phyloP scores from a whole-genome alignment of 2,888 invertebrate species.

The Galeopsomyia nigrocyanea region DNA sequence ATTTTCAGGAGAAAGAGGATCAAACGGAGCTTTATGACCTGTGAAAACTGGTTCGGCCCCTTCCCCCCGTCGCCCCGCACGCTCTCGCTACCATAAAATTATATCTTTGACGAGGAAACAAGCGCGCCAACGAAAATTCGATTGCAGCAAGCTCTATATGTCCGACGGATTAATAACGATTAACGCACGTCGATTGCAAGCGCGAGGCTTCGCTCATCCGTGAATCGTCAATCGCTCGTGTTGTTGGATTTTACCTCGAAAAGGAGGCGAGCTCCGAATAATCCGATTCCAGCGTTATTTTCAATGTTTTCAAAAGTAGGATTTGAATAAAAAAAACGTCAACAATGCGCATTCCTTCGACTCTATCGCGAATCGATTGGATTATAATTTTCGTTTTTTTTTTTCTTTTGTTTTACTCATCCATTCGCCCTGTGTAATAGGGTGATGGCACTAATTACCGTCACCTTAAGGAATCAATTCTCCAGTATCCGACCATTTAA shows the following conservation, averaged over 20 bases:
- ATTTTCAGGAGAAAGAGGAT: neutral
- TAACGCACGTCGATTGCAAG: constrained; percentile 11
- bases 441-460: neutral
- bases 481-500: too few relatives aligned
- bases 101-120: constrained; percentile 13
- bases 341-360: too few relatives aligned
- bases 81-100: constrained; percentile 19
- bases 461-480: too few relatives aligned
- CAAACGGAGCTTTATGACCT: constrained; percentile 11
- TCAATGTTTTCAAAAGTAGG: too few relatives aligned
- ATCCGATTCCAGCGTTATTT: too few relatives aligned
- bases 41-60: neutral
- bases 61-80: too few relatives aligned
- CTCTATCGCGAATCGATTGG: neutral
- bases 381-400: neutral
- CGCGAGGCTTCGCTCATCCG: neutral
- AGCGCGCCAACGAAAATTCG: constrained; percentile 10
- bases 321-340: too few relatives aligned
- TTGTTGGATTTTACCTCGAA: neutral
- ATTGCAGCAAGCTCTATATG: constrained; percentile 8
- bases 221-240: neutral
- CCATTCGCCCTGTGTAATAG: too few relatives aligned
- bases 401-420: neutral
- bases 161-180: constrained; percentile 21
- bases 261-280: neutral